Percentiles rank a stretch among this genome's conserved stretches.
Evolutionary conservation across 2,797 vertebrate species (phyloP).

Genomic region (Pangasius macronema): DNA sequence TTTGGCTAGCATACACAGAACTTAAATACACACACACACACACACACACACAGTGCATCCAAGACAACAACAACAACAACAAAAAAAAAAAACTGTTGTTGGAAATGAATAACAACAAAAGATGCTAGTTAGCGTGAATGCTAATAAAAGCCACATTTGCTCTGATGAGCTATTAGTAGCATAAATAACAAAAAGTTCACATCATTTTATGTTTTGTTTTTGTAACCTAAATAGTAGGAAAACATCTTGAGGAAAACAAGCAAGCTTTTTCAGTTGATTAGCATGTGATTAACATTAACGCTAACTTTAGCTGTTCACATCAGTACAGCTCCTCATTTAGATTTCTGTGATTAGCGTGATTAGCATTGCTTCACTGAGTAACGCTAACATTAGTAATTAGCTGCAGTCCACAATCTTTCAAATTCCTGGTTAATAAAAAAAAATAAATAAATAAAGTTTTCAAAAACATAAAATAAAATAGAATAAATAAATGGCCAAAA

Average conservation of each 20-base stretch:
- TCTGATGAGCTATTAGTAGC: neutral
- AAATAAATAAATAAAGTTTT: no score
- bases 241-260: neutral
- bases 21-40: neutral
- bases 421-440: neutral
- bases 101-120: neutral
- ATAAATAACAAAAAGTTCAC: neutral
- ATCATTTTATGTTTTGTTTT: neutral
- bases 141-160: neutral
- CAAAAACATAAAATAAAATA: no score
- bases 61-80: neutral
- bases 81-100: neutral
- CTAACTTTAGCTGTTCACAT: neutral
- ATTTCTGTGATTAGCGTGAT: neutral
- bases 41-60: neutral
- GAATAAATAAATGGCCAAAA: no score
- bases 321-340: neutral
- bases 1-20: neutral
- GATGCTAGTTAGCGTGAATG: neutral
- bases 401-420: neutral
- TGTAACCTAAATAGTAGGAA: neutral
- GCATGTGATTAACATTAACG: neutral
- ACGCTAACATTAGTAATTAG: neutral
- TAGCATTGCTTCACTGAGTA: neutral
- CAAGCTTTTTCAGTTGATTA: neutral